A percentile compares a stretch with the other conserved stretches of the same genome.
phyloP scores from a whole-genome alignment of 2,113 vertebrate species.

The Hypomesus transpacificus region DNA sequence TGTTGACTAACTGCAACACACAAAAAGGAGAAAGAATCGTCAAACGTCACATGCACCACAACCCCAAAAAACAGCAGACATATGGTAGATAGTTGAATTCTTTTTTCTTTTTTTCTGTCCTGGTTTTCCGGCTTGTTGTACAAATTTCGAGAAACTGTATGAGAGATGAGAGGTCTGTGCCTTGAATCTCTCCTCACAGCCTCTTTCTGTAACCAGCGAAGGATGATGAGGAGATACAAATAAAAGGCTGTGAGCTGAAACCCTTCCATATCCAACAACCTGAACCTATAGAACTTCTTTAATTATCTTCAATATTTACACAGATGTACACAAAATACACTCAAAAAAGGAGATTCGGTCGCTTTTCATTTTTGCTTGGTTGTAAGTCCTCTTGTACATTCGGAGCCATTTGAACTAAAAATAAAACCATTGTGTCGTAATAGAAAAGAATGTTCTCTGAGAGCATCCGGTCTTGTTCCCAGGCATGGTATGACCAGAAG shows the following conservation, averaged over 20 bases:
- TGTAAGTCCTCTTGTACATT: slow-evolving; percentile 69
- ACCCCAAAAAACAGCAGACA: slow-evolving; percentile 69
- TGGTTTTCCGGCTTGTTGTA: slow-evolving; percentile 47
- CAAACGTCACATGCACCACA: slow-evolving; percentile 75
- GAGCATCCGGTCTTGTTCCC: slow-evolving; percentile 47
- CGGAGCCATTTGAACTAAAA: slow-evolving; percentile 62
- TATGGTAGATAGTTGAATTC: slow-evolving; percentile 41
- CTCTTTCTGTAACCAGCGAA: slow-evolving; percentile 47
- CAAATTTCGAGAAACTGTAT: slow-evolving; percentile 55
- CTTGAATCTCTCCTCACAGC: slow-evolving; percentile 48
- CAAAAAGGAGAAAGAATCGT: slow-evolving; percentile 61
- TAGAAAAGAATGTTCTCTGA: slow-evolving; percentile 52
- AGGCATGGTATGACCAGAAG: neutral
- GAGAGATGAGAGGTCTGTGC: slow-evolving; percentile 50
- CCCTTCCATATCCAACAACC: slow-evolving; percentile 47
- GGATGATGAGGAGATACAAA: slow-evolving; percentile 60
- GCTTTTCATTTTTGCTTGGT: slow-evolving; percentile 50
- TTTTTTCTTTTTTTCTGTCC: slow-evolving; percentile 41
- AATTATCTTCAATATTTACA: slow-evolving; percentile 78
- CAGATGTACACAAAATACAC: slow-evolving; percentile 82
- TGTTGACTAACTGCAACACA: slow-evolving; percentile 51
- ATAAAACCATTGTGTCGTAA: slow-evolving; percentile 39
- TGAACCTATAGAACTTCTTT: slow-evolving; percentile 65
- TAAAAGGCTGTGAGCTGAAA: slow-evolving; percentile 57
- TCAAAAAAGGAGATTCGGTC: slow-evolving; percentile 70